Evolutionary conservation across 2,797 vertebrate genomes (phyloP), one percentile per base, ranked within the genome.

Genomic region (Macropodus opercularis): DNA sequence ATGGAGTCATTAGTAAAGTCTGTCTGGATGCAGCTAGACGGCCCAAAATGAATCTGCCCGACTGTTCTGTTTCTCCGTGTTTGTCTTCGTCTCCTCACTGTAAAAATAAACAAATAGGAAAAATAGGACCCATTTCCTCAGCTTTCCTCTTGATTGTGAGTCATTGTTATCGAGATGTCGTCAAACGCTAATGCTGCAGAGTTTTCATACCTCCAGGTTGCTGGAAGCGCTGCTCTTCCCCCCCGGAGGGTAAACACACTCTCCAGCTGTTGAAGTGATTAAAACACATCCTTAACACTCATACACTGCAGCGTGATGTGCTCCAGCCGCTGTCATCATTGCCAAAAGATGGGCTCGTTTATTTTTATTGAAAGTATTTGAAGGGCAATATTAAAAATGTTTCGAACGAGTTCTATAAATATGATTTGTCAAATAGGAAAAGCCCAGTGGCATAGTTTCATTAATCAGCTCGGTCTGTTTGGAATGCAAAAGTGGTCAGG

Each of bases 171-270:
- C 15, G 49, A 47, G 40, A 36, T 72, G 18, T 24, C 29, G 58
- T 69, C 46, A 21, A 21, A 26, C 18, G 52, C 27, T 57, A 48
- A n/a, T 46, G 21, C 57, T 29, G 68, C 57, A 60, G 53, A 66
- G 53, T 39, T 50, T 47, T 63, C 6, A 2, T 44, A 57, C 63
- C 54, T 41, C 46, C n/a, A 49, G 38, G 61, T 55, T 68, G 61
- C 69, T 19, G 8, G 48, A 15, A 75, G 69, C 63, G 2, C 11
- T 39, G 40, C 43, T 13, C 61, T 72, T n/a, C n/a, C 43, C 54
- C 46, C 59, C 75, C 77, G 36, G 17, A 73, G 77, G 69, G 54
- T 53, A 70, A 63, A 63, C 26, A 11, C 49, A 35, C 65, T 27
- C 32, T 41, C 42, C 62, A 72, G 62, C 47, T 69, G 68, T n/a